Conservation (phyloP, 2,888 invertebrate genomes). For the Drosophila stalkeri region DNA sequence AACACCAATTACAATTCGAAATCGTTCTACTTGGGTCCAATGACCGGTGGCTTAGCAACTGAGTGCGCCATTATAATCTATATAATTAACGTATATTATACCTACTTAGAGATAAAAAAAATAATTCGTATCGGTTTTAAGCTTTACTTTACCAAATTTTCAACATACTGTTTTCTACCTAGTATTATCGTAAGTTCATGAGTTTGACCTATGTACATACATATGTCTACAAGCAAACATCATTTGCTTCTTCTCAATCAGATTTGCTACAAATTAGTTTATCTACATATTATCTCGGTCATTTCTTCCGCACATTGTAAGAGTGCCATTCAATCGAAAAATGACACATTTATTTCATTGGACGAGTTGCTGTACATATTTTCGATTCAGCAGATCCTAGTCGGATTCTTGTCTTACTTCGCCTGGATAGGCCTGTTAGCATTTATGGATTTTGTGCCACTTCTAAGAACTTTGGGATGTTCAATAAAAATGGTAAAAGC, state of each 20-base stretch:
- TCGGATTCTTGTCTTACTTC: conserved; percentile 88
- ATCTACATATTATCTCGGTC: background rate
- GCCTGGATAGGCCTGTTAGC: conserved; percentile 91
- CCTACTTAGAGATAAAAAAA: conserved; percentile 87
- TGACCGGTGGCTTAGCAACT: conserved; percentile 85
- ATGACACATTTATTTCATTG: conserved; percentile 77
- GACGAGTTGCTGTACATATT: conserved; percentile 87
- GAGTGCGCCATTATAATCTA: conserved; percentile 86
- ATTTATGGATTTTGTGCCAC: conserved; percentile 91
- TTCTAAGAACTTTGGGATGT: conserved; percentile 78
- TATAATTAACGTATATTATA: conserved; percentile 86
- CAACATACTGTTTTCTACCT: background rate
- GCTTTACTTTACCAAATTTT: conserved; percentile 86
- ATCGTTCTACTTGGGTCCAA: conserved; percentile 86
- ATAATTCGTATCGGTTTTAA: conserved; percentile 85
- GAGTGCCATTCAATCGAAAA: background rate
- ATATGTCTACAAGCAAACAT: background rate
- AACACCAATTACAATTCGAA: conserved; percentile 86
- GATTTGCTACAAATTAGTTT: background rate
- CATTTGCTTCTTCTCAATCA: background rate
- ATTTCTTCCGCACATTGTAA: background rate
- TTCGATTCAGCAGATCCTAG: conserved; percentile 86
- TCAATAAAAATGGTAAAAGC: conserved; percentile 22
- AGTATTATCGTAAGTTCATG: conserved; percentile 13
- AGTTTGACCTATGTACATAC: background rate